Conservation (phyloP, 2,797 vertebrate species). For the Enteromius treurensis region DNA sequence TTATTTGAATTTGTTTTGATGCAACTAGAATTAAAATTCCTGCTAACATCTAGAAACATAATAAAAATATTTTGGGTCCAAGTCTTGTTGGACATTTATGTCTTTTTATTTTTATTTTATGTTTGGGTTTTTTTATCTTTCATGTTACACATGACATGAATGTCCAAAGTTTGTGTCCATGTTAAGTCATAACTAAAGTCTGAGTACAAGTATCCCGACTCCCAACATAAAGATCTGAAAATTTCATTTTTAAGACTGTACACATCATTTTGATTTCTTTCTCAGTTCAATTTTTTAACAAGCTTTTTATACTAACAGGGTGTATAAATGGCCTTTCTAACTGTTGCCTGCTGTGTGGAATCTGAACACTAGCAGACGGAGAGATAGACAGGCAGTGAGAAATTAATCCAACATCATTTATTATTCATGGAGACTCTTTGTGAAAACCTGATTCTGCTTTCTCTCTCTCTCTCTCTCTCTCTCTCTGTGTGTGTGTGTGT, state of each 20-base stretch:
- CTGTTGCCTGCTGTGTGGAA: background rate
- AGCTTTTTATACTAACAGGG: conserved; percentile 1
- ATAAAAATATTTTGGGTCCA: background rate
- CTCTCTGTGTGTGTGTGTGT: conserved; percentile 16
- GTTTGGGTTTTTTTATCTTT: background rate
- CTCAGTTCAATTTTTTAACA: background rate
- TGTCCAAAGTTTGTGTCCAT: background rate
- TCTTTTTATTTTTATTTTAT: background rate
- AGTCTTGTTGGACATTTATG: background rate
- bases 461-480: conserved; percentile 15
- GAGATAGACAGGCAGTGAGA: conserved; percentile 2
- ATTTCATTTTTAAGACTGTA: background rate
- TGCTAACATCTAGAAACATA: background rate
- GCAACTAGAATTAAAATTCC: background rate
- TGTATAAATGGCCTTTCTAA: background rate
- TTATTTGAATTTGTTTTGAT: background rate
- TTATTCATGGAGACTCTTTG: conserved; percentile 47
- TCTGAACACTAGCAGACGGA: conserved; percentile 22
- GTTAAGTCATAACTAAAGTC: background rate
- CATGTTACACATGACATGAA: background rate
- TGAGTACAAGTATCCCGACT: background rate
- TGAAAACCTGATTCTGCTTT: conserved; percentile 44
- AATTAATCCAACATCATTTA: conserved; percentile 47
- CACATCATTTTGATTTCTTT: background rate
- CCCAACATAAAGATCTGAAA: background rate